Evolutionary conservation across 2,888 invertebrate genomes (phyloP), one percentile per base, ranked within the genome.

Genomic region (Drosophila emarginata): DNA sequence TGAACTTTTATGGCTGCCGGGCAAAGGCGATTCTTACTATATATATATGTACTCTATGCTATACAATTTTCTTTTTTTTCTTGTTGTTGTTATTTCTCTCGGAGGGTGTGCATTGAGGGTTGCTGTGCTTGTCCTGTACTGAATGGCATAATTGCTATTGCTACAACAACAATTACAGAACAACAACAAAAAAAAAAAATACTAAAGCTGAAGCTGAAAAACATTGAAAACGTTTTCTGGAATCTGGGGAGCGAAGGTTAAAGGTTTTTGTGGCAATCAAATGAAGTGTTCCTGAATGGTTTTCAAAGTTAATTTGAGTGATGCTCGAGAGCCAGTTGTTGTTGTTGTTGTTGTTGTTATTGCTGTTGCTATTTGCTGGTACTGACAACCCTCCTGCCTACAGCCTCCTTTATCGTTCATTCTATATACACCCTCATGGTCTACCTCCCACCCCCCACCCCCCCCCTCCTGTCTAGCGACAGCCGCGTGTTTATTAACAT

Each of bases 251-350:
- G 36, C 36, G 54, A 15, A 54, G 51, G 14, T 14, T 50, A 77
- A 76, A 81, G 76, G 78, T 81, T 88, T 88, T 88, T 84, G 79
- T 76, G 83, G 88, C 88, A 88, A 90, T 90, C 89, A 91, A 90
- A 89, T 89, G 90, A 91, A 91, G 90, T 90, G 91, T 89, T 90
- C 89, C 89, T 91, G 90, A 90, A 90, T 89, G 89, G 89, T 87
- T 89, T 88, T 90, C 88, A 90, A 91, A 90, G 90, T 90, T 90
- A 90, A 90, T 90, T 90, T 89, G 88, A 90, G 90, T 89, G 89
- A 89, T 88, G 89, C 89, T 90, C 88, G 76, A 88, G 74, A 61
- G 68, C 61, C 5, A 66, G 73, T 9, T 53, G 61, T 14, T 61
- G 60, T 26, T 60, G 58, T 2, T 65, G 59, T 18, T 67, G 54